A percentile compares a stretch with the other conserved stretches of the same genome.
Conservation (phyloP, 2,113 vertebrate species). For the Nasalis larvatus region DNA sequence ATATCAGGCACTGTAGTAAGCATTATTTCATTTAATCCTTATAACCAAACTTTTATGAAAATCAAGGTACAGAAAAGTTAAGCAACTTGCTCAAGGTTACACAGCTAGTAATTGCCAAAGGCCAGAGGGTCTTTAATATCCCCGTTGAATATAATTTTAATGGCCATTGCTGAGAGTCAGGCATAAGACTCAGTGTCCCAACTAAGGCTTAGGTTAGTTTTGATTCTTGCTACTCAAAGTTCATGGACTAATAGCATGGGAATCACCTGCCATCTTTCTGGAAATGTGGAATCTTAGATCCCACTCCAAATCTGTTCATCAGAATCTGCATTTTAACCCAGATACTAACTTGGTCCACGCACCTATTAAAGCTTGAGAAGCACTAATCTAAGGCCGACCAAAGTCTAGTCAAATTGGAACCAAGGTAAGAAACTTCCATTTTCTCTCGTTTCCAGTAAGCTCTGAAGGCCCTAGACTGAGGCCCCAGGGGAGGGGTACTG, state of each 20-base stretch:
- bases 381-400: not conserved
- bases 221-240: not conserved
- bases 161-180: not conserved
- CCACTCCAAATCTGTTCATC: not conserved
- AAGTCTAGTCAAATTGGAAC: not conserved
- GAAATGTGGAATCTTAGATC: not conserved
- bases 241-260: not conserved
- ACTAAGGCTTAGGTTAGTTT: not conserved
- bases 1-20: not conserved
- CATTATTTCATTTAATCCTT: not conserved
- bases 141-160: not conserved
- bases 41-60: not conserved
- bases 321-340: not conserved
- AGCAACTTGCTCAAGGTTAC: not conserved
- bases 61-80: not conserved
- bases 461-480: not conserved
- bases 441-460: not conserved
- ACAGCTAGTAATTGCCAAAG: constrained; percentile 10
- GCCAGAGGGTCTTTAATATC: not conserved
- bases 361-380: not conserved
- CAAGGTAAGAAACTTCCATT: not conserved
- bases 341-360: not conserved
- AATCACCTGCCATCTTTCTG: not conserved
- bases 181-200: not conserved
- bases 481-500: not conserved